Evolutionary conservation across 2,888 invertebrate species (phyloP).

Genomic region (Lumbricus terrestris): DNA sequence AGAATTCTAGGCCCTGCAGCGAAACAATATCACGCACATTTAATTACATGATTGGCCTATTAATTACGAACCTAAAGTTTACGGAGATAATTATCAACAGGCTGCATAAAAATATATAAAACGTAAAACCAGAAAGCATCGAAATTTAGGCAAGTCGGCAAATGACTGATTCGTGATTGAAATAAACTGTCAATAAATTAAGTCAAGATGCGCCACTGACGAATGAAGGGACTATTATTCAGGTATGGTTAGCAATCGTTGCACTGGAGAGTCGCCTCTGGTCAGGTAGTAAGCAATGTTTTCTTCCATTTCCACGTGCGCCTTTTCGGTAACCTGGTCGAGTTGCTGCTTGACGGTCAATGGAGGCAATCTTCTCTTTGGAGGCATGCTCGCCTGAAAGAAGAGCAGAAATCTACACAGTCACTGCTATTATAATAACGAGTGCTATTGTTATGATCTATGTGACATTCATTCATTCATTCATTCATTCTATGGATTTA

Average conservation of each 20-base stretch:
- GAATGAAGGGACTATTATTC: background rate
- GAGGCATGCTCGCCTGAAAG: conserved; percentile 6
- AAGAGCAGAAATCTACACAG: background rate
- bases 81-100: background rate
- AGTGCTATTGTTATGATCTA: background rate
- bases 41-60: background rate
- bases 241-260: background rate
- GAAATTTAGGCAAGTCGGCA: background rate
- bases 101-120: background rate
- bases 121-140: no score
- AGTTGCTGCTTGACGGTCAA: background rate
- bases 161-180: background rate
- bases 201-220: background rate
- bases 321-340: background rate
- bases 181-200: background rate
- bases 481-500: no score
- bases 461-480: background rate
- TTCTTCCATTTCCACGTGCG: background rate
- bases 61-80: background rate
- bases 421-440: background rate
- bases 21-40: no score
- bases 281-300: background rate
- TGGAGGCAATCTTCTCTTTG: background rate
- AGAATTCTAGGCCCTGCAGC: no score
- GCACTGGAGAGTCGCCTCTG: background rate